These are phyloP conservation scores for Chloropsis hardwickii DNA, from an alignment of 2,113 vertebrate species.

Conservation along the genomic window DNA sequence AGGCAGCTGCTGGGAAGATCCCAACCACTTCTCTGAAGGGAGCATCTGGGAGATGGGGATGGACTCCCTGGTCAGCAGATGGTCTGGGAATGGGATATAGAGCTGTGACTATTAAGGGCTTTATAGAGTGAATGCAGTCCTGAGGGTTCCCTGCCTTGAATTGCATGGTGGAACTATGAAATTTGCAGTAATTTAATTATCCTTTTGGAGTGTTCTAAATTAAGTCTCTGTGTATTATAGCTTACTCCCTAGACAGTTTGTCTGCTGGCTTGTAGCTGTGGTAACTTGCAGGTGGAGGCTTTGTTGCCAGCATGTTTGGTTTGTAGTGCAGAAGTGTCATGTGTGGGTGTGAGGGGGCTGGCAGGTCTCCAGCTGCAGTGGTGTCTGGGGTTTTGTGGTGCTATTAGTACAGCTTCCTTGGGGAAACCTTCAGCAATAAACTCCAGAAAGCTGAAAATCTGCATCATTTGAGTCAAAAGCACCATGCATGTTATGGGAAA, in stretches of 20 bases:
- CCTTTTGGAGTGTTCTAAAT: not conserved
- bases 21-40: not conserved
- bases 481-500: not conserved
- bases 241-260: not conserved
- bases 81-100: not conserved
- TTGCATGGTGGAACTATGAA: not conserved
- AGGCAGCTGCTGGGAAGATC: not conserved
- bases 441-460: not conserved
- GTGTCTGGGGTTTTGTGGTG: not conserved
- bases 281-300: slow-evolving; percentile 23
- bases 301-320: not conserved
- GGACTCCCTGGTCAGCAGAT: not conserved
- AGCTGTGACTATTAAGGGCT: not conserved
- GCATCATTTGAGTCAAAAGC: not conserved
- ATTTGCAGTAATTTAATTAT: slow-evolving; percentile 22
- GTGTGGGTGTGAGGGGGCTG: not conserved
- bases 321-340: not conserved
- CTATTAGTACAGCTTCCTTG: not conserved
- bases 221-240: not conserved
- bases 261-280: slow-evolving; percentile 8
- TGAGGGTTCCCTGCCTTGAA: not conserved
- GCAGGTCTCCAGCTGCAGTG: not conserved
- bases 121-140: not conserved
- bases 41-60: not conserved
- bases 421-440: not conserved